Percentiles rank a stretch among this genome's conserved stretches.
phyloP scores from a whole-genome alignment of 2,797 vertebrate species.

The Lagodon rhomboides region DNA sequence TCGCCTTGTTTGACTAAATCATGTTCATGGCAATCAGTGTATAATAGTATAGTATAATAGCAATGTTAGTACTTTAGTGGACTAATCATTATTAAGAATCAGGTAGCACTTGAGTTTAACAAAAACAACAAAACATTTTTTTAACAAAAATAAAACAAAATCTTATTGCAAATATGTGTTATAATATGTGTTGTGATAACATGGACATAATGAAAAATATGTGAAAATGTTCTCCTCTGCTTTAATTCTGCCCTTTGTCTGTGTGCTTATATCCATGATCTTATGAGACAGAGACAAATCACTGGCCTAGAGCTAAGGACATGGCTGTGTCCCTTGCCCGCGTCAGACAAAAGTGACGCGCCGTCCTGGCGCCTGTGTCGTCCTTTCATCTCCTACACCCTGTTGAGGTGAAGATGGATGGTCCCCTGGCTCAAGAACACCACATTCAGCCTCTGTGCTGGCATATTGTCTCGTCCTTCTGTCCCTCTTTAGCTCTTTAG shows the following conservation, averaged over 20 bases:
- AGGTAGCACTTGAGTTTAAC: slow-evolving; percentile 21
- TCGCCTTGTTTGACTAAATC: slow-evolving; percentile 76
- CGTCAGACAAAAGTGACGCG: slow-evolving; percentile 85
- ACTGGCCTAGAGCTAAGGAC: slow-evolving; percentile 74
- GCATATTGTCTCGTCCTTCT: slow-evolving; percentile 77
- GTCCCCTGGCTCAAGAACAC: slow-evolving; percentile 70
- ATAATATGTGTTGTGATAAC: background rate
- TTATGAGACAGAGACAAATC: slow-evolving; percentile 86
- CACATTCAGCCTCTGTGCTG: slow-evolving; percentile 73
- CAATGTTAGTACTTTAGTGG: slow-evolving; percentile 39
- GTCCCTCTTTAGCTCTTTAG: slow-evolving; percentile 68
- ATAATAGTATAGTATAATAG: slow-evolving; percentile 4
- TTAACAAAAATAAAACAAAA: background rate
- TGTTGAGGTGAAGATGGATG: slow-evolving; percentile 85
- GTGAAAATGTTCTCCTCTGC: slow-evolving; percentile 24
- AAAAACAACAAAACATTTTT: too few species aligned
- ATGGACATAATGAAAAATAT: too few species aligned
- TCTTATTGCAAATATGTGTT: background rate
- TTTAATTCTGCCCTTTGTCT: slow-evolving; percentile 59
- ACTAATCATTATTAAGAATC: slow-evolving; percentile 40
- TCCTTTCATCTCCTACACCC: slow-evolving; percentile 83
- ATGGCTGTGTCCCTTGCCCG: slow-evolving; percentile 75
- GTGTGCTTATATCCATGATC: slow-evolving; percentile 67
- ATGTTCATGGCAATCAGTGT: slow-evolving; percentile 66
- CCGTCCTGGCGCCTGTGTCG: slow-evolving; percentile 82